These are phyloP conservation scores for Heloderma charlesbogerti DNA, from an alignment of 2,113 vertebrate species.

Conservation along the genomic window DNA sequence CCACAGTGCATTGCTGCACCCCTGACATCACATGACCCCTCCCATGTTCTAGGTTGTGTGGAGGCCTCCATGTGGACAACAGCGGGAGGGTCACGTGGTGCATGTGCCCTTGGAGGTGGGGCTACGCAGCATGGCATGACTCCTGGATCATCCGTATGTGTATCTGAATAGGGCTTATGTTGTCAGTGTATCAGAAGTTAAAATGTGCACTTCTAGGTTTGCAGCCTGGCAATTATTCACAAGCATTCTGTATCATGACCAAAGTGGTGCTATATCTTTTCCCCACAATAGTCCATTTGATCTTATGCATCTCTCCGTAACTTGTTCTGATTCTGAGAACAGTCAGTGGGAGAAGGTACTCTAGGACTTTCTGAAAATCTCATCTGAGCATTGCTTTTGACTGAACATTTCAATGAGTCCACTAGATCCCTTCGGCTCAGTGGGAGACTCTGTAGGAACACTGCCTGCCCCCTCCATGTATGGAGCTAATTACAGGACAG, in stretches of 20 bases:
- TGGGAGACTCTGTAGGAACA: neutral
- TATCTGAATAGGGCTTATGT: neutral
- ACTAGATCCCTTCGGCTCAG: neutral
- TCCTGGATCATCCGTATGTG: too few relatives aligned
- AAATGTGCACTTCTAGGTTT: neutral
- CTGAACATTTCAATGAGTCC: neutral
- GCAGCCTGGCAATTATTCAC: neutral
- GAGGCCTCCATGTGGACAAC: too few relatives aligned
- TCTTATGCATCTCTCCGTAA: neutral
- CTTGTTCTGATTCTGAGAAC: neutral
- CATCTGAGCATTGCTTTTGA: neutral
- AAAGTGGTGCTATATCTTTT: neutral
- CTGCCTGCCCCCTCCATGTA: neutral
- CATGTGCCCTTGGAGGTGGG: too few relatives aligned
- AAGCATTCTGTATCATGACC: neutral
- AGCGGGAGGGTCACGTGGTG: too few relatives aligned
- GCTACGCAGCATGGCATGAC: too few relatives aligned
- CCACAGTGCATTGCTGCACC: too few relatives aligned
- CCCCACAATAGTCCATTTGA: neutral
- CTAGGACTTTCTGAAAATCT: neutral
- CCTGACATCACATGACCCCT: too few relatives aligned
- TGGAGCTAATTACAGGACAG: neutral
- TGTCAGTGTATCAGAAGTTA: neutral
- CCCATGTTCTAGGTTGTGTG: too few relatives aligned
- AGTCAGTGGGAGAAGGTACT: neutral